These are phyloP conservation scores for Penaeus indicus DNA, from an alignment of 1,140 invertebrate genomes.

Conservation along the genomic window DNA sequence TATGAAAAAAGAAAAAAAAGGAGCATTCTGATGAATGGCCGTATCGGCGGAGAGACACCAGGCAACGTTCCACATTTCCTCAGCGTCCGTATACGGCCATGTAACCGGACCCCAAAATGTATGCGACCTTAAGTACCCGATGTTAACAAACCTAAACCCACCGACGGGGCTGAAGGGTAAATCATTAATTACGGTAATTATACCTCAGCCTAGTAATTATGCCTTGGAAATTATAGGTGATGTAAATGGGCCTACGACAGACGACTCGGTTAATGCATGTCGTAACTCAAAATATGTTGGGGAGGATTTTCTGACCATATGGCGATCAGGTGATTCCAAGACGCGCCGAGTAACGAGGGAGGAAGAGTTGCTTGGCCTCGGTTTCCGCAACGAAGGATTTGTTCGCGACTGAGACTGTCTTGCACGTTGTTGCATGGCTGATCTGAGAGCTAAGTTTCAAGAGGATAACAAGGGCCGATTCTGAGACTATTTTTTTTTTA, in stretches of 20 bases:
- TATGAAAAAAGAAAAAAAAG: no score
- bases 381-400: not conserved
- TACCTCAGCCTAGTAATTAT: conserved; percentile 28
- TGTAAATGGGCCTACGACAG: conserved; percentile 23
- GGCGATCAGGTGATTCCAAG: not conserved
- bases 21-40: no score
- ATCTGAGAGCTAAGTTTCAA: no score
- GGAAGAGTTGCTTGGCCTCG: no score
- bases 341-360: not conserved
- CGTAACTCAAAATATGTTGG: no score
- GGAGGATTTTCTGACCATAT: not conserved
- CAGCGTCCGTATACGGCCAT: no score
- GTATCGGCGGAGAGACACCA: no score
- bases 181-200: conserved; percentile 50
- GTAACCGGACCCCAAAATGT: no score
- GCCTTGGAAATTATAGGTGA: conserved; percentile 31
- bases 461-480: no score
- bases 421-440: no score
- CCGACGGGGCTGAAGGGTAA: conserved; percentile 4
- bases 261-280: not conserved
- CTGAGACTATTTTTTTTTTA: no score
- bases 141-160: conserved; percentile 13
- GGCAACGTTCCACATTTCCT: no score
- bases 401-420: not conserved
- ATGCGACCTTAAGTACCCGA: not conserved